phyloP scores from a whole-genome alignment of 2,888 invertebrate species.

The Miltochrista miniata region DNA sequence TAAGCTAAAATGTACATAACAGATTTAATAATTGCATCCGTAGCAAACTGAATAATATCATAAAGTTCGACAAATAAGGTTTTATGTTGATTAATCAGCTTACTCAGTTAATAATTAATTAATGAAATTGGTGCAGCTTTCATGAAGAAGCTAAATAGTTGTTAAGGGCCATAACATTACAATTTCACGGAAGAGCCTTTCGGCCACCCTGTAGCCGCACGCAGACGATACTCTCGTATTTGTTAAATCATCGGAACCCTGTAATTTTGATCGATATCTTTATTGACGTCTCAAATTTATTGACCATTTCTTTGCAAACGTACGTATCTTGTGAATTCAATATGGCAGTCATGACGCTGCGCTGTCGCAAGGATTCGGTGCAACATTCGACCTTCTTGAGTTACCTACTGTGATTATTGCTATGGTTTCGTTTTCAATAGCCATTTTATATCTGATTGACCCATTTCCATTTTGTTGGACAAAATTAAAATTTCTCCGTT shows the following conservation, averaged over 20 bases:
- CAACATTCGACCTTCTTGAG: slow-evolving; percentile 65
- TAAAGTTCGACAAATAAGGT: slow-evolving; percentile 65
- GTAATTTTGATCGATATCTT: slow-evolving; percentile 84
- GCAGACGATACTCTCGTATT: slow-evolving; percentile 74
- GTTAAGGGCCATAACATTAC: slow-evolving; percentile 72
- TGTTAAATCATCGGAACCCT: slow-evolving; percentile 82
- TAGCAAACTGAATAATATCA: slow-evolving; percentile 51
- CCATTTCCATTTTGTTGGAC: slow-evolving; percentile 69
- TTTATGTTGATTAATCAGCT: slow-evolving; percentile 65
- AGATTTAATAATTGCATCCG: slow-evolving; percentile 9
- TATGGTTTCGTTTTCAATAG: slow-evolving; percentile 80
- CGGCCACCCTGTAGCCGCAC: slow-evolving; percentile 73
- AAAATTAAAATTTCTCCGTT: slow-evolving; percentile 76
- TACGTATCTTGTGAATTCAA: slow-evolving; percentile 69
- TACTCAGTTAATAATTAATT: slow-evolving; percentile 54
- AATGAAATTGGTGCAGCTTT: slow-evolving; percentile 74
- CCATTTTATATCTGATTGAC: slow-evolving; percentile 76
- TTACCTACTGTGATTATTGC: slow-evolving; percentile 64
- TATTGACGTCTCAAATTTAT: slow-evolving; percentile 81
- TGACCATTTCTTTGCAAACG: slow-evolving; percentile 80
- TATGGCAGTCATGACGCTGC: slow-evolving; percentile 65
- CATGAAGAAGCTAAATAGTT: slow-evolving; percentile 67
- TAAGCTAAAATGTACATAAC: too few species aligned
- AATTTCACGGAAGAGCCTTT: slow-evolving; percentile 73
- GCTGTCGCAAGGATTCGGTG: slow-evolving; percentile 69